phyloP scores from a whole-genome alignment of 2,888 invertebrate species.

The Cosmia pyralina region DNA sequence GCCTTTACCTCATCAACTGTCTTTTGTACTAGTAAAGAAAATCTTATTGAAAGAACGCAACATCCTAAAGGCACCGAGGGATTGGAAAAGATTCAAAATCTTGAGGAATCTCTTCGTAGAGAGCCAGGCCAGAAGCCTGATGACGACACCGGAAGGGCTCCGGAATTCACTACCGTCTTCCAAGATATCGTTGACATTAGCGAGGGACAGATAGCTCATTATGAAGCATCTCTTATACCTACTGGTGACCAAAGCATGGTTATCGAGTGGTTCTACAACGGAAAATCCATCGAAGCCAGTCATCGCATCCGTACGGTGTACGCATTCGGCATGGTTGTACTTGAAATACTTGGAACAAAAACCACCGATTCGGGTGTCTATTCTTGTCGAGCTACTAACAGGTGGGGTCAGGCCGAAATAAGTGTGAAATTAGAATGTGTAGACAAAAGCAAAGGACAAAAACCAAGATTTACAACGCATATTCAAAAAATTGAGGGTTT shows the following conservation, averaged over 20 bases:
- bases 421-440: constrained; percentile 95
- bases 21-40: constrained; percentile 95
- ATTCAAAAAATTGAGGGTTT: constrained; percentile 95
- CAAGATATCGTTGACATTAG: constrained; percentile 95
- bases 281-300: constrained; percentile 95
- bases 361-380: constrained; percentile 97
- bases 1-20: constrained; percentile 97
- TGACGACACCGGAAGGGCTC: constrained; percentile 95
- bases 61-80: constrained; percentile 99
- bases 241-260: constrained; percentile 98
- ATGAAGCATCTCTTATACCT: constrained; percentile 98
- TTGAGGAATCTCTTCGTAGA: constrained; percentile 95
- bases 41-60: constrained; percentile 96
- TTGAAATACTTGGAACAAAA: constrained; percentile 98
- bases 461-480: constrained; percentile 96
- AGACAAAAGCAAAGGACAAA: constrained; percentile 95
- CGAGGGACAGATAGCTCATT: constrained; percentile 99
- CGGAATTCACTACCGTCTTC: constrained; percentile 96
- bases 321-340: constrained; percentile 99
- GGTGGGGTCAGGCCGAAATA: constrained; percentile 96
- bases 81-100: constrained; percentile 96
- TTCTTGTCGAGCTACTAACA: constrained; percentile 96
- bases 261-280: constrained; percentile 99
- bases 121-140: constrained; percentile 92
- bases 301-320: constrained; percentile 98